Conservation (phyloP, 2,797 vertebrate species). For the Eremophila alpestris region DNA sequence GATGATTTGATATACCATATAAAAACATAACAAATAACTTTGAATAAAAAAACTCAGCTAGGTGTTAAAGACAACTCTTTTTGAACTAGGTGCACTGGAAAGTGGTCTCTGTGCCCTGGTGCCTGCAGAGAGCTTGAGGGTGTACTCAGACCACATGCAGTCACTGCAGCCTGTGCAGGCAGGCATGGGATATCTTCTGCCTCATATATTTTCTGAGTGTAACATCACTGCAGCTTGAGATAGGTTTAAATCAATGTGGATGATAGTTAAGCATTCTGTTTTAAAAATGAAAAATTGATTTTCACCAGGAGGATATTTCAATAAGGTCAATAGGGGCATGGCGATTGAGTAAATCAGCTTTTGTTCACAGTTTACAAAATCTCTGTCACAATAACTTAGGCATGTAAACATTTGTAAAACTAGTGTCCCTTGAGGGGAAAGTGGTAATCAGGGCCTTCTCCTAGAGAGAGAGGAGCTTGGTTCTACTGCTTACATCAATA, state of each 20-base stretch:
- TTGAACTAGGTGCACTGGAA: not conserved
- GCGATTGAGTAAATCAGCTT: not conserved
- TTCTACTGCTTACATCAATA: not conserved
- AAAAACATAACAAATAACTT: not conserved
- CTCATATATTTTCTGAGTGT: not conserved
- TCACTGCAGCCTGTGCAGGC: not conserved
- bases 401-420: conserved; percentile 15
- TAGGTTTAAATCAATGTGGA: conserved; percentile 58
- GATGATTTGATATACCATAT: not conserved
- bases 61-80: not conserved
- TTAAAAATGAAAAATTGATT: conserved; percentile 67
- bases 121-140: not conserved
- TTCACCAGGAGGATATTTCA: conserved; percentile 49
- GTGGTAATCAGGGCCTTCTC: not conserved
- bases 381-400: not conserved
- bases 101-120: not conserved
- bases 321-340: not conserved
- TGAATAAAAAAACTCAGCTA: not conserved
- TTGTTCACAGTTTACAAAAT: conserved; percentile 53
- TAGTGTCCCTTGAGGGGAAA: not conserved
- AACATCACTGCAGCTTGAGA: conserved; percentile 12
- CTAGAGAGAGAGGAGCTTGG: not conserved
- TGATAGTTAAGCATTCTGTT: conserved; percentile 63
- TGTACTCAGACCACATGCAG: not conserved
- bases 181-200: not conserved